Conservation (phyloP, 2,113 vertebrate genomes). For the Chaetura pelagica region DNA sequence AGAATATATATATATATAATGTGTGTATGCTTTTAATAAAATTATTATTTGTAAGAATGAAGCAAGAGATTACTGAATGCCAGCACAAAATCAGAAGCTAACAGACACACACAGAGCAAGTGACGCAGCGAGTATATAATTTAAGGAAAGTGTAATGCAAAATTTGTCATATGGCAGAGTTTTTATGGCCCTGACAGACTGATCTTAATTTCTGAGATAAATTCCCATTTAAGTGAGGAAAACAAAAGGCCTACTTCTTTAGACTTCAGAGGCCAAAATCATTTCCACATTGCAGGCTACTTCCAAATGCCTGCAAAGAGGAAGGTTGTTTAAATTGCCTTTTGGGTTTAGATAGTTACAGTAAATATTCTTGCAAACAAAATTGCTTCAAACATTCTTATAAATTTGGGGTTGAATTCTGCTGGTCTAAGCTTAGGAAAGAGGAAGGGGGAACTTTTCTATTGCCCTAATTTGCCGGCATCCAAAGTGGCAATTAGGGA, state of each 20-base stretch:
- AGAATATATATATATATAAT: background rate
- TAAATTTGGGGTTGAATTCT: background rate
- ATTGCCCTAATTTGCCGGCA: background rate
- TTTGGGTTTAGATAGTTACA: constrained; percentile 30
- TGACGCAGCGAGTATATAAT: constrained; percentile 49
- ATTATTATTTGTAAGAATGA: constrained; percentile 31
- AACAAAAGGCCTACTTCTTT: constrained; percentile 56
- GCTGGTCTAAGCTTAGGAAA: background rate
- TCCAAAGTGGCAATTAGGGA: background rate
- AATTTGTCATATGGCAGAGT: constrained; percentile 48
- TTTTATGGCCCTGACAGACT: constrained; percentile 46
- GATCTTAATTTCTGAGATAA: constrained; percentile 65
- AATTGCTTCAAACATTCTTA: background rate
- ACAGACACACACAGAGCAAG: background rate
- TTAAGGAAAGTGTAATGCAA: constrained; percentile 51
- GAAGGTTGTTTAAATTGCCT: constrained; percentile 25
- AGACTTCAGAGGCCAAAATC: constrained; percentile 36
- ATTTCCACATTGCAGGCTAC: constrained; percentile 55
- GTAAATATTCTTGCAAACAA: constrained; percentile 4
- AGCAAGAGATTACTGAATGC: constrained; percentile 7
- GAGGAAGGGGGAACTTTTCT: background rate
- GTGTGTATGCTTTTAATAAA: constrained; percentile 26
- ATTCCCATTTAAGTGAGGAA: constrained; percentile 36
- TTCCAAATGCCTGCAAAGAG: constrained; percentile 6
- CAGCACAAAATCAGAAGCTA: constrained; percentile 17